Percentiles rank a stretch among this genome's conserved stretches.
These are phyloP conservation scores for Chiridota heheva DNA, from an alignment of 35 echinoderm and acorn worm genomes.

Conservation along the genomic window DNA sequence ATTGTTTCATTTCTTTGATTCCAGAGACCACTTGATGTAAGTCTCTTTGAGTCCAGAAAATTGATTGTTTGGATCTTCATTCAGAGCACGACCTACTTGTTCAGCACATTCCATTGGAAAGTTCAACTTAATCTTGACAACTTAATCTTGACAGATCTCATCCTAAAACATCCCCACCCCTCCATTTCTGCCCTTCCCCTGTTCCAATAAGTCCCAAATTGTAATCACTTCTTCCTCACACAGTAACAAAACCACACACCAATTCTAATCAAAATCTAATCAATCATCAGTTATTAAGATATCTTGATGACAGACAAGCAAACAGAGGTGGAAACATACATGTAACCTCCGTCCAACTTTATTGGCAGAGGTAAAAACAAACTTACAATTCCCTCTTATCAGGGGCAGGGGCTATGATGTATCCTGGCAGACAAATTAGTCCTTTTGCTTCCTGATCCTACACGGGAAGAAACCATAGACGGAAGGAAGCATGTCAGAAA, in stretches of 20 bases:
- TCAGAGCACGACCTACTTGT: too few relatives aligned
- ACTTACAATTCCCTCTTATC: conserved; percentile 42
- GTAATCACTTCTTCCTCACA: not conserved
- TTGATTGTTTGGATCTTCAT: too few relatives aligned
- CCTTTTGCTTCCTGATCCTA: conserved; percentile 41
- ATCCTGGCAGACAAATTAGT: conserved; percentile 29
- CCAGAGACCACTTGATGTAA: too few relatives aligned
- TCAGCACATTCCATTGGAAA: too few relatives aligned
- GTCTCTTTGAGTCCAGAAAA: too few relatives aligned
- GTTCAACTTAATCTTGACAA: too few relatives aligned
- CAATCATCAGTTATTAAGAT: not conserved
- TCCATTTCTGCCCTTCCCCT: too few relatives aligned
- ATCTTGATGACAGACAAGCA: not conserved
- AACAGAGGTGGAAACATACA: not conserved
- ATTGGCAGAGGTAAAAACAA: too few relatives aligned
- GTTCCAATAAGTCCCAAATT: not conserved
- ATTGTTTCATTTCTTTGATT: too few relatives aligned
- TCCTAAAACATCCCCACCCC: too few relatives aligned
- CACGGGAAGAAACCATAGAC: not conserved
- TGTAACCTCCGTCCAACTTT: too few relatives aligned
- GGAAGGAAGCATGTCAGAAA: not conserved
- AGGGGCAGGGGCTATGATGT: not conserved
- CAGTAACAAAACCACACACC: not conserved
- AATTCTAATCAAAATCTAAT: not conserved
- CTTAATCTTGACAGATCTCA: too few relatives aligned